Conservation (phyloP, 2,113 vertebrate genomes). For the Nestor notabilis region DNA sequence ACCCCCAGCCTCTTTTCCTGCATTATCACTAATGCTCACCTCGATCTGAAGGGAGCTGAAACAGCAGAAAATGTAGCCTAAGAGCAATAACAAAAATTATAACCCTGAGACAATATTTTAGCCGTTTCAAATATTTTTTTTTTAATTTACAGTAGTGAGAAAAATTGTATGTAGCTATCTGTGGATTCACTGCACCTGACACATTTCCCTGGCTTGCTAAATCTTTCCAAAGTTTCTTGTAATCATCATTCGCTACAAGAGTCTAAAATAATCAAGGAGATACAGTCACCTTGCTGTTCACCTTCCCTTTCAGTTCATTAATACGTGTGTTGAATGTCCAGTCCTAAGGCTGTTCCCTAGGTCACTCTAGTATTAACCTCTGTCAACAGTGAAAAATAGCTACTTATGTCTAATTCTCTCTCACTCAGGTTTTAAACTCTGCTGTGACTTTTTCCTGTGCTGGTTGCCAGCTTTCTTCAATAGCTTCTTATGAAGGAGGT, state of each 20-base stretch:
- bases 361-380: background rate
- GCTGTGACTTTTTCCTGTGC: background rate
- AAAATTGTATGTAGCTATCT: background rate
- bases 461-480: background rate
- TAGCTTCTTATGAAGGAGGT: background rate
- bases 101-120: background rate
- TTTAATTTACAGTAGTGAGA: background rate
- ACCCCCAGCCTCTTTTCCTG: background rate
- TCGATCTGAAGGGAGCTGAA: background rate
- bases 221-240: background rate
- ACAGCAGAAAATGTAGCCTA: background rate
- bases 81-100: background rate
- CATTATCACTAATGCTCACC: background rate
- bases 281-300: background rate
- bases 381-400: slow-evolving; percentile 28
- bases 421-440: background rate
- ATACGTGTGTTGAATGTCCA: background rate
- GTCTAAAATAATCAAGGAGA: background rate
- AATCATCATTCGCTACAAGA: background rate
- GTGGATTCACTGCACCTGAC: background rate
- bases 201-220: background rate
- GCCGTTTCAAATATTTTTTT: background rate
- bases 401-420: background rate
- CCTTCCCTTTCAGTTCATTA: background rate
- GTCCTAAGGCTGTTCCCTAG: background rate